Evolutionary conservation across 1,140 invertebrate species (phyloP).

Genomic region (Teleogryllus occipitalis): DNA sequence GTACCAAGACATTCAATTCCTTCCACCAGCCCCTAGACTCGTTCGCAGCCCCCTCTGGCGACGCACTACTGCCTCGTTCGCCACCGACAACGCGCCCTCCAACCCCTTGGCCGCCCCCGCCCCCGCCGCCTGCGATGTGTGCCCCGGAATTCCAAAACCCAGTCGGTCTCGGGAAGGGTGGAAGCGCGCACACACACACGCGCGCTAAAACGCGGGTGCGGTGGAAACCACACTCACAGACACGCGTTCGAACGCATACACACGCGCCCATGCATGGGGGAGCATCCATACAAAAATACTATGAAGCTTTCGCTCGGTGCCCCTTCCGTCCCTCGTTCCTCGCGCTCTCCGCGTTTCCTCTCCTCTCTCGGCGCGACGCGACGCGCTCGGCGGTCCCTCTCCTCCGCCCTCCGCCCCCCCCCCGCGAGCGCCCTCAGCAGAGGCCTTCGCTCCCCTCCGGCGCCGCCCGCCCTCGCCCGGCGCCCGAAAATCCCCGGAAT

Average conservation of each 20-base stretch:
- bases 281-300: neutral
- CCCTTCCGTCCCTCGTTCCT: neutral
- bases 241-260: neutral
- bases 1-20: too few species aligned
- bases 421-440: neutral
- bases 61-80: too few species aligned
- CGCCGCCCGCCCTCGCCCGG: neutral
- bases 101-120: neutral
- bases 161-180: neutral
- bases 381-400: neutral
- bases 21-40: too few species aligned
- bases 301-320: neutral
- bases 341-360: too few species aligned
- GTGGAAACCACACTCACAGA: neutral
- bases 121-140: slow-evolving; percentile 10
- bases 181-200: neutral
- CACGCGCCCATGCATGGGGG: neutral
- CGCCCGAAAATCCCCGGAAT: slow-evolving; percentile 15
- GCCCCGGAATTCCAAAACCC: slow-evolving; percentile 17
- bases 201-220: too few species aligned
- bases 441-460: neutral
- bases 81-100: too few species aligned
- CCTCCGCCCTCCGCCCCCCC: neutral
- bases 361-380: neutral
- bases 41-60: too few species aligned